A percentile compares a stretch with the other conserved stretches of the same genome.
Conservation (phyloP, 2,113 vertebrate genomes). For the Numida meleagris region DNA sequence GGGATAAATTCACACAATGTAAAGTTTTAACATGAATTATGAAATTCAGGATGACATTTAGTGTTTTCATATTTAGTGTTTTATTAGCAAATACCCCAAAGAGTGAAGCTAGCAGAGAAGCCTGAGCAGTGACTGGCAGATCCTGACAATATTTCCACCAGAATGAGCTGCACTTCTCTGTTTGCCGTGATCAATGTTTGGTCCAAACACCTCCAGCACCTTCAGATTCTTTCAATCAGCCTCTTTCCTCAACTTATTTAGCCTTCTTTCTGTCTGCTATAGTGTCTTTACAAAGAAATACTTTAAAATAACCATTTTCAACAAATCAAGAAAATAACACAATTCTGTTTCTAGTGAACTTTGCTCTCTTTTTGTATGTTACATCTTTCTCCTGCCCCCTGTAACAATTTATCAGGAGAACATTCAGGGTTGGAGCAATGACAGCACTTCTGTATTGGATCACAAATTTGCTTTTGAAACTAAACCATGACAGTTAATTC, state of each 20-base stretch:
- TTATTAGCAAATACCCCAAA: neutral
- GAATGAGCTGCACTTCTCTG: neutral
- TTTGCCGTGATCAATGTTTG: neutral
- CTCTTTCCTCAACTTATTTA: neutral
- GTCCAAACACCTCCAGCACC: neutral
- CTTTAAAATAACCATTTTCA: fast-evolving
- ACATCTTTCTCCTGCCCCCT: neutral
- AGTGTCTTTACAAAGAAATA: neutral
- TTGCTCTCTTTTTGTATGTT: neutral
- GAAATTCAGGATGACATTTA: neutral
- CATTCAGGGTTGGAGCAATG: neutral
- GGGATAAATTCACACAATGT: neutral
- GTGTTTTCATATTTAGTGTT: neutral
- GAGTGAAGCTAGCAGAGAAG: neutral
- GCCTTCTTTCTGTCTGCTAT: neutral
- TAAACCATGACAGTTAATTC: neutral
- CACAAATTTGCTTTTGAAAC: neutral
- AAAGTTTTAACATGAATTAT: neutral
- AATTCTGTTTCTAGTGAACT: neutral
- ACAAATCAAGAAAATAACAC: neutral
- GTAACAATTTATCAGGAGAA: neutral
- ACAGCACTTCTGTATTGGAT: neutral
- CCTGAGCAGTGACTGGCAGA: neutral
- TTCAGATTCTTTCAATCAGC: neutral
- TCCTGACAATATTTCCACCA: neutral